Evolutionary conservation across 2,888 invertebrate genomes (phyloP).

Genomic region (Rhyacophila evoluta): DNA sequence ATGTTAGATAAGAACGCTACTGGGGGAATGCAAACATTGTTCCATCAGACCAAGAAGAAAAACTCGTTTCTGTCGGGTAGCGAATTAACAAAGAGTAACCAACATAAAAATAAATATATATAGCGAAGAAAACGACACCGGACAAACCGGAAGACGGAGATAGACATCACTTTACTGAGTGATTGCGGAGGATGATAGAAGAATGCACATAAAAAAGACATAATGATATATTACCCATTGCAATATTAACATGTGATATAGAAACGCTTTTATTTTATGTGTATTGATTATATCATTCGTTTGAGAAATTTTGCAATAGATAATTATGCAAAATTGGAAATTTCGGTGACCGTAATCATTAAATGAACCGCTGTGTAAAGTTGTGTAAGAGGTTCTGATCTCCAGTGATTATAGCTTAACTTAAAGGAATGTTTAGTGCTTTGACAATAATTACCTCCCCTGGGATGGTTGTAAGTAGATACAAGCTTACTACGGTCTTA

Average conservation of each 20-base stretch:
- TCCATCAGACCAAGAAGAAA: constrained; percentile 40
- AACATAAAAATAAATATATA: constrained; percentile 26
- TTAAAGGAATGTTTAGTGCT: constrained; percentile 14
- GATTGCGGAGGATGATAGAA: background rate
- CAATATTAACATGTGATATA: no score
- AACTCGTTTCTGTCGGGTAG: constrained; percentile 42
- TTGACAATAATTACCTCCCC: constrained; percentile 17
- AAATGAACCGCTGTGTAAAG: no score
- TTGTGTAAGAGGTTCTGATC: background rate
- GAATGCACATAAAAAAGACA: no score
- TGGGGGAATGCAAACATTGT: constrained; percentile 34
- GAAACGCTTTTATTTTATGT: no score
- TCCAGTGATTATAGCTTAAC: constrained; percentile 13
- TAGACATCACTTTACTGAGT: background rate
- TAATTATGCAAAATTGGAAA: no score
- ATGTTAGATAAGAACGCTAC: no score
- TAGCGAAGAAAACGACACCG: constrained; percentile 22
- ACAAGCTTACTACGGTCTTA: background rate
- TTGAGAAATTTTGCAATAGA: no score
- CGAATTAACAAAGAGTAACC: constrained; percentile 30
- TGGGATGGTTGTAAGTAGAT: background rate
- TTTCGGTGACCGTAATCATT: no score
- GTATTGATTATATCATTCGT: no score
- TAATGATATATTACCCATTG: no score
- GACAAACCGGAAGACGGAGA: constrained; percentile 25